Evolutionary conservation across 1,140 invertebrate species (phyloP), one percentile per base, ranked within the genome.

Genomic region (Dinoponera quadriceps): DNA sequence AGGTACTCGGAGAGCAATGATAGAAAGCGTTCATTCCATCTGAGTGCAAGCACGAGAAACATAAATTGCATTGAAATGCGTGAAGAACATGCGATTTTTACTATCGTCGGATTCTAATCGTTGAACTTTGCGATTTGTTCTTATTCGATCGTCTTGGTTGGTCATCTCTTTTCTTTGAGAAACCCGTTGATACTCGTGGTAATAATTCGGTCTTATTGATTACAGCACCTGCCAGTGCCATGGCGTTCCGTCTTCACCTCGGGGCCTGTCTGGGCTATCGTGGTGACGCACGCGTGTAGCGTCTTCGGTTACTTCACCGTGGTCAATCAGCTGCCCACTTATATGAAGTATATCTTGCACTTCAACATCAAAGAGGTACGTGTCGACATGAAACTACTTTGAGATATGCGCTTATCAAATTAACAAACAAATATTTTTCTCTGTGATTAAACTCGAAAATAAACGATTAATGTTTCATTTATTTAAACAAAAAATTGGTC

Each of bases 301-400:
- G 98, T 99, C 81, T 99, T 98, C 95, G 97, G 98, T 0, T 99
- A 98, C 94, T 99, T 99, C 94, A 99, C 98, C 3, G 96, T 99
- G 59, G 96, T 99, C 68, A 98, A 98, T 92, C 97, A 98, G 91
- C 95, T 99, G 74, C 99, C 99, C 11, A 98, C 97, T 0, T 99
- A 98, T 93, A 97, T 99, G 96, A 97, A 98, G 90, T 96, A 97
- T 90, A 97, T 99, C 69, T 95, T 99, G 11, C 95, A 97, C 87
- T 98, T 97, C 90, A 96, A 98, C 90, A 98, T 99, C 84, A 97
- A 98, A 94, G 95, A 96, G 93, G 97, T 98, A 93, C 54, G 29
- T 48, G n/a, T 62, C 14, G 20, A 33, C 3, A 20, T 44, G 9
- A 44, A 44, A 44, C 11, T 9, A 44, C 11, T 4, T 44, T 44